Conservation (phyloP, 1,140 invertebrate genomes). For the Lordiphosa stackelbergi region DNA sequence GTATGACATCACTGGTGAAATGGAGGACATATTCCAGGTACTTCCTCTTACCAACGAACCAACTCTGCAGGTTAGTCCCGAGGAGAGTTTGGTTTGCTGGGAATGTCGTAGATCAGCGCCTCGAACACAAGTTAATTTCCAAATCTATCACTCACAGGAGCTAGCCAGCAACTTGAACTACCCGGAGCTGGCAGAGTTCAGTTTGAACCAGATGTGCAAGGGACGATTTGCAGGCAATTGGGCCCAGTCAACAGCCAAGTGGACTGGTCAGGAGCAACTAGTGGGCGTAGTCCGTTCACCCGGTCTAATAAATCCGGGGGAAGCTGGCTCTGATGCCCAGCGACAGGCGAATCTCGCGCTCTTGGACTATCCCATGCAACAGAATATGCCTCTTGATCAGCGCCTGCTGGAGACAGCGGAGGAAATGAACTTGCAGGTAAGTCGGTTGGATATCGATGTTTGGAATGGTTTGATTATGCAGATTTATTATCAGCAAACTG, state of each 20-base stretch:
- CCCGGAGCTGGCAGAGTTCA: constrained; percentile 69
- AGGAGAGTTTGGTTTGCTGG: constrained; percentile 11
- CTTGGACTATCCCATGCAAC: constrained; percentile 68
- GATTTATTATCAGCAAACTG: constrained; percentile 57
- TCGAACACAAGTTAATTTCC: not conserved
- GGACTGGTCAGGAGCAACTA: constrained; percentile 64
- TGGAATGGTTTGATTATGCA: not conserved
- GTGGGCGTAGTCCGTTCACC: constrained; percentile 57
- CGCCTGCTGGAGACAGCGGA: constrained; percentile 62
- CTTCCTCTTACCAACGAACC: constrained; percentile 41
- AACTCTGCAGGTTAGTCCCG: constrained; percentile 37
- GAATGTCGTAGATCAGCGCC: not conserved
- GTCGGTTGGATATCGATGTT: not conserved
- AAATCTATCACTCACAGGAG: constrained; percentile 30
- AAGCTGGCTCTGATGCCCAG: constrained; percentile 49
- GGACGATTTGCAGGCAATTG: constrained; percentile 66
- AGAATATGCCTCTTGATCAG: constrained; percentile 53
- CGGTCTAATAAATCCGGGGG: constrained; percentile 39
- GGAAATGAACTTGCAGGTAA: constrained; percentile 59
- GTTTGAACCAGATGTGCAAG: constrained; percentile 75
- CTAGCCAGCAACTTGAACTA: constrained; percentile 69
- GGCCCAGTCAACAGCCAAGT: constrained; percentile 59
- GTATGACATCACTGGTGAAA: constrained; percentile 62
- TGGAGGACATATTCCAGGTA: constrained; percentile 76
- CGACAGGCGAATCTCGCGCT: constrained; percentile 69